Conservation (phyloP, 1,140 invertebrate genomes). For the Rhizoglyphus robini region DNA sequence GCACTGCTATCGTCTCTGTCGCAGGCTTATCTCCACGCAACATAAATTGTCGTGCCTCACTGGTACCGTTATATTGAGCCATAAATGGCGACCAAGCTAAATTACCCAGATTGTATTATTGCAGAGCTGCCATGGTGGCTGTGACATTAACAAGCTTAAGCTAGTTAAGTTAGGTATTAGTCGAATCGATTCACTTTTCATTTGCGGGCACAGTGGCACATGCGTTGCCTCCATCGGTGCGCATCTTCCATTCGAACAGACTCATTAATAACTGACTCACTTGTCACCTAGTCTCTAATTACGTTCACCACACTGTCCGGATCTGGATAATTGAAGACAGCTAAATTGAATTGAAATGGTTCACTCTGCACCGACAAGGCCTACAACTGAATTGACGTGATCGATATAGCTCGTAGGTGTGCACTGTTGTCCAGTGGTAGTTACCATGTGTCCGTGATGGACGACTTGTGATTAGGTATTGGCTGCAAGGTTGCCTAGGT, state of each 20-base stretch:
- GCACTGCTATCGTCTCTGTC: not conserved
- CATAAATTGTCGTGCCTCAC: not conserved
- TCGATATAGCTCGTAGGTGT: too few species aligned
- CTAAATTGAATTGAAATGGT: not conserved
- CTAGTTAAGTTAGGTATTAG: conserved; percentile 3
- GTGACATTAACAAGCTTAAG: conserved; percentile 8
- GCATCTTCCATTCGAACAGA: not conserved
- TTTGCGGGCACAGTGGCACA: conserved; percentile 2
- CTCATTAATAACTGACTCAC: conserved; percentile 1
- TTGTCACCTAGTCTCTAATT: conserved; percentile 14
- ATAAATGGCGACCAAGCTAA: conserved; percentile 7
- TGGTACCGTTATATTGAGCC: conserved; percentile 8
- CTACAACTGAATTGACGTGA: too few species aligned
- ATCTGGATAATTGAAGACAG: not conserved
- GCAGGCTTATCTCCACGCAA: not conserved
- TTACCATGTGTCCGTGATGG: too few species aligned
- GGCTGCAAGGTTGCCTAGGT: too few species aligned
- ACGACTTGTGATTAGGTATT: too few species aligned
- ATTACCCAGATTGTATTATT: conserved; percentile 7
- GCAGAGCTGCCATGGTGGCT: not conserved
- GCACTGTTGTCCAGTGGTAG: too few species aligned
- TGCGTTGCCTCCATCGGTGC: not conserved
- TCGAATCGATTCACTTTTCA: conserved; percentile 4
- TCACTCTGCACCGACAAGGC: too few species aligned
- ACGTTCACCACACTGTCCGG: not conserved